Evolutionary conservation across 2,888 invertebrate genomes (phyloP), one percentile per base, ranked within the genome.

Genomic region (Tuta absoluta): DNA sequence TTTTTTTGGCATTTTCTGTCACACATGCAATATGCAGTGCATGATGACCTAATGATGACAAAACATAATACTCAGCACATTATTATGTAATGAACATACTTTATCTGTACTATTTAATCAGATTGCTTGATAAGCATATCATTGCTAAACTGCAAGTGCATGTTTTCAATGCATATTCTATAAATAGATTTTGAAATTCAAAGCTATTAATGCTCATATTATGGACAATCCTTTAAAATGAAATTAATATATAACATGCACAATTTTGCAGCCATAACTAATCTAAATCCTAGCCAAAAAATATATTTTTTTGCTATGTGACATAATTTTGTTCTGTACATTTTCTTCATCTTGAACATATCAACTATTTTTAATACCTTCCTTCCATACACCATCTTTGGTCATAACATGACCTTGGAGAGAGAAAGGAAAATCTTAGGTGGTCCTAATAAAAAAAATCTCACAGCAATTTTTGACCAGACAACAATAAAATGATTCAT

Each of bases 121-220:
- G 28, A 53, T 11, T 24, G 28, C 24, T 53, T 53, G 53, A 53
- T 53, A 53, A 53, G 53, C 53, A 24, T 53, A 21, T 53, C n/a
- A 28, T 53, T 53, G 8, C 53, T 24, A 53, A 24, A 53, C 53
- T 53, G 28, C 53, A 53, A 53, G 53, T 53, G 53, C 49, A 21
- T 49, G 12, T 48, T 48, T 51, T 51, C 24, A 19, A 24, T 23
- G n/a, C 12, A 53, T 28, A 51, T 24, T 21, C 51, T 51, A 45
- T 51, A 21, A 51, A 19, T 21, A 51, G 23, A 23, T 51, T 51
- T 2, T 51, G 51, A 19, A 21, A 51, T 45, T n/a, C 45, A 17
- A 5, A 45, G 45, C 11, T 45, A 17, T 45, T 45, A n/a, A 41
- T 41, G 17, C n/a, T n/a, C n/a, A n/a, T n/a, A 45, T 1, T 45